phyloP scores from a whole-genome alignment of 2,113 vertebrate species.

The Rissa tridactyla region DNA sequence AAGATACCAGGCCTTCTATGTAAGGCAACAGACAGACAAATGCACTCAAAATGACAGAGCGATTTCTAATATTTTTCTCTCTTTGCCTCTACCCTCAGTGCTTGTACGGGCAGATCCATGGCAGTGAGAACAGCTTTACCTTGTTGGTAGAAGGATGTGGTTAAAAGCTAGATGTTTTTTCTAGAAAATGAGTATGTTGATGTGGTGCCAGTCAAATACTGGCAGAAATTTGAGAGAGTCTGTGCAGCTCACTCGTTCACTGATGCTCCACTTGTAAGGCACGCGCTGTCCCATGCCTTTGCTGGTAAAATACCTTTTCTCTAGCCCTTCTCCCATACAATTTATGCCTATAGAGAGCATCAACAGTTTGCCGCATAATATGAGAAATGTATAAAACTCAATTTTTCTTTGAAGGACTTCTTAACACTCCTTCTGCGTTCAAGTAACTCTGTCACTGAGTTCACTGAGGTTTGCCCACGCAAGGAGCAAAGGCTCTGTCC shows the following conservation, averaged over 20 bases:
- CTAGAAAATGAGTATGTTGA: not conserved
- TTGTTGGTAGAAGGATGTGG: constrained; percentile 1
- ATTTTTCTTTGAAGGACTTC: not conserved
- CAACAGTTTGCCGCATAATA: not conserved
- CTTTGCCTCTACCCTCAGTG: not conserved
- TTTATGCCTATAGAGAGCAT: not conserved
- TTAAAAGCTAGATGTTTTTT: not conserved
- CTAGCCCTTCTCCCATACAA: not conserved
- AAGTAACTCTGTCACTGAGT: not conserved
- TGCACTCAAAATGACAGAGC: not conserved
- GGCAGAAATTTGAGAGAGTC: not conserved
- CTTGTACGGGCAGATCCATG: constrained; percentile 19
- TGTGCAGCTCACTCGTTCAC: not conserved
- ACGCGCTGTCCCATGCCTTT: not conserved
- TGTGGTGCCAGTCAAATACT: not conserved
- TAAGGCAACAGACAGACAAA: not conserved
- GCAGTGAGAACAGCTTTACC: not conserved
- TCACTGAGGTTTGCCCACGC: not conserved
- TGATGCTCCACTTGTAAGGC: fast-evolving
- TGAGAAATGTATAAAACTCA: not conserved
- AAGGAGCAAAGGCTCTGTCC: not conserved
- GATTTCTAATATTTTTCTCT: constrained; percentile 1
- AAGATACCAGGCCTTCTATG: not conserved
- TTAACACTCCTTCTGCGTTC: not conserved
- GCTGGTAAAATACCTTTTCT: not conserved